Evolutionary conservation across 2,888 invertebrate species (phyloP).

Genomic region (Caradrina clavipalpis): DNA sequence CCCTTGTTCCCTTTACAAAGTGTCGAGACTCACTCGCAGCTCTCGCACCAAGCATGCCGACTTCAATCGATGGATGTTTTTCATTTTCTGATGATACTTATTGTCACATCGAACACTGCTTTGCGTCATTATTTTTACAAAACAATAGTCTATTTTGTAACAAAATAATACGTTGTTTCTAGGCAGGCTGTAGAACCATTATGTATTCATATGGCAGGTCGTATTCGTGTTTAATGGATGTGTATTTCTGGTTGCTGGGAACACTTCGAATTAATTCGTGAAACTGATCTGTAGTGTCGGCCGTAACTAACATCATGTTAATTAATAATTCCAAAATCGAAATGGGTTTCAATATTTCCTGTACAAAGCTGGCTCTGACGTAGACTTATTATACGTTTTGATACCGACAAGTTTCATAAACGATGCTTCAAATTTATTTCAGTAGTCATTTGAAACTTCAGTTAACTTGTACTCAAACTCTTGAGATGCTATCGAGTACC

Average conservation of each 20-base stretch:
- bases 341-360: slow-evolving; percentile 3
- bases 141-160: neutral
- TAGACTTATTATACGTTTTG: no score
- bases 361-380: neutral
- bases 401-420: neutral
- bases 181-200: no score
- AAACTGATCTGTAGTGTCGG: neutral
- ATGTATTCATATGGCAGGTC: no score
- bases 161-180: no score
- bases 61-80: slow-evolving; percentile 24
- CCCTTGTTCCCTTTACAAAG: slow-evolving; percentile 19
- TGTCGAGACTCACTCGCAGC: slow-evolving; percentile 7
- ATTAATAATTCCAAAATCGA: neutral
- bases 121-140: neutral
- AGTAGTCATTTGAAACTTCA: slow-evolving; percentile 13
- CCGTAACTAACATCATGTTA: neutral
- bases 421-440: slow-evolving; percentile 3
- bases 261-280: no score
- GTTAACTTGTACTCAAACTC: slow-evolving; percentile 12
- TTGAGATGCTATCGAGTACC: slow-evolving; percentile 3
- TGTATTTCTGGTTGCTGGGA: no score
- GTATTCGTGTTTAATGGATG: no score
- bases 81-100: slow-evolving; percentile 29
- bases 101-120: slow-evolving; percentile 9
- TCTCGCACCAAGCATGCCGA: slow-evolving; percentile 1